Evolutionary conservation across 2,797 vertebrate genomes (phyloP), one percentile per base, ranked within the genome.

Genomic region (Somateria mollissima): DNA sequence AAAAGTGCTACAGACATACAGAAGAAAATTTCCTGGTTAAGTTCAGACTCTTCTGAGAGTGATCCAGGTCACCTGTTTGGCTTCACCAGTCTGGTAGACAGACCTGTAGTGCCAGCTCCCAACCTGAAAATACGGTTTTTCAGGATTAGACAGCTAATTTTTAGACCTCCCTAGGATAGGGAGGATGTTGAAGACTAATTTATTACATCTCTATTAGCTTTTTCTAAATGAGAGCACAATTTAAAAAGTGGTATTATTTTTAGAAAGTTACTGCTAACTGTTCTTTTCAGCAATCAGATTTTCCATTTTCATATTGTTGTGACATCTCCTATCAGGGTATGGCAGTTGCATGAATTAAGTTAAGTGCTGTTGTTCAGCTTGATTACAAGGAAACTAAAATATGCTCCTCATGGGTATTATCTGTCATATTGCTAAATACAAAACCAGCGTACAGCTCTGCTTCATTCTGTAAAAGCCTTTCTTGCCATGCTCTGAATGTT

Each of bases 311-410:
- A 80, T 80, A 64, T 39, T 94, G 67, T 90, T 94, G 90, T 96
- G 95, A 89, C 91, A 95, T 85, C 90, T 94, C 64, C 60, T 94
- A 43, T 84, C 84, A 74, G 90, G 69, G 22, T 86, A 69, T 92
- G 88, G 81, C 91, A 96, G 80, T 83, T 89, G 67, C 77, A 83
- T 89, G 92, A 96, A 95, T 97, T 96, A 96, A 93, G 60, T 82
- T 89, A 92, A 97, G 91, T 95, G 77, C 94, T 96, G 91, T 86
- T 96, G 91, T 94, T 96, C 74, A 94, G 87, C 78, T 94, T 91
- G 91, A 96, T 97, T 94, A 94, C 77, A 51, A 74, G 77, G 73
- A 82, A 94, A 67, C 60, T 94, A 89, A 96, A 96, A 94, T 94
- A 87, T 84, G 53, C 67, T 61, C 80, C 95, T 91, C 80, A 0